Evolutionary conservation across 2,888 invertebrate genomes (phyloP).

Genomic region (Aleiodes leptofemur): DNA sequence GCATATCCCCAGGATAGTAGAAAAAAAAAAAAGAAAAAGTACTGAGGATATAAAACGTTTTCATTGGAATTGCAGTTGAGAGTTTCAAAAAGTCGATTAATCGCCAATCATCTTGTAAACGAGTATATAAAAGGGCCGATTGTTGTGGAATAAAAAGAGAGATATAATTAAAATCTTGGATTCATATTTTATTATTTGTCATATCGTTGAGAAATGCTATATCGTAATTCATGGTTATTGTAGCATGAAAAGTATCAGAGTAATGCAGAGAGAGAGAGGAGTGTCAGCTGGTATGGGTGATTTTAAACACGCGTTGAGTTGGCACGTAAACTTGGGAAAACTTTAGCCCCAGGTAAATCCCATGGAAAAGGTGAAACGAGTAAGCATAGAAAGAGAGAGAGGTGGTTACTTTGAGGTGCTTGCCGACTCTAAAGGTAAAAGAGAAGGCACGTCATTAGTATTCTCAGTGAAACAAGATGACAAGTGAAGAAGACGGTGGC

Average conservation of each 20-base stretch:
- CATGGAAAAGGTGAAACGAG: constrained; percentile 1
- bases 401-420: constrained; percentile 18
- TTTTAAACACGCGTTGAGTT: constrained; percentile 4
- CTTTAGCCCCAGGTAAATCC: constrained; percentile 13
- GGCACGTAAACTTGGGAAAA: constrained; percentile 6
- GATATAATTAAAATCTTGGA: too few relatives aligned
- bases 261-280: too few relatives aligned
- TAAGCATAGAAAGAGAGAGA: too few relatives aligned
- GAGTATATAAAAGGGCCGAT: too few relatives aligned
- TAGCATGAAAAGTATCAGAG: neutral
- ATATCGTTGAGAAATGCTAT: neutral
- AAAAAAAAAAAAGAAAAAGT: constrained; percentile 12
- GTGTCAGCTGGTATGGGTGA: neutral
- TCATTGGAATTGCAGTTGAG: constrained; percentile 20
- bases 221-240: neutral
- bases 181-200: too few relatives aligned
- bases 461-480: constrained; percentile 21
- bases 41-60: constrained; percentile 12
- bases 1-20: constrained; percentile 37
- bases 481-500: constrained; percentile 27
- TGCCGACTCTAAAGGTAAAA: neutral
- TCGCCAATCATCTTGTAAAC: too few relatives aligned
- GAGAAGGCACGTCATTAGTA: constrained; percentile 10
- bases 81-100: constrained; percentile 18
- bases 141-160: too few relatives aligned